Percentiles rank a stretch among this genome's conserved stretches.
Conservation (phyloP, 1,140 invertebrate species). For the Chironomus striatipennis region DNA sequence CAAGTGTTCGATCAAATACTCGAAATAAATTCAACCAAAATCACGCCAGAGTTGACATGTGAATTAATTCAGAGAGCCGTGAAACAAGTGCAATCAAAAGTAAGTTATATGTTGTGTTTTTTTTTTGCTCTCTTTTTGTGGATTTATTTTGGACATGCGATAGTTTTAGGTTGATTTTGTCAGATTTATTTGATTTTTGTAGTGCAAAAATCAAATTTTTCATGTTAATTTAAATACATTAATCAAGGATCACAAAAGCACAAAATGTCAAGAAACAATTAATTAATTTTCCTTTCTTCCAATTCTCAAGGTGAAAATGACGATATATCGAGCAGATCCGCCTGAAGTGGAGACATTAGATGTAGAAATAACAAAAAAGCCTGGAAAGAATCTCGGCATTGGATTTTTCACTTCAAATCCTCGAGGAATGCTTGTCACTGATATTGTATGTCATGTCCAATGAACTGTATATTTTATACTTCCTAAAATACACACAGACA, state of each 20-base stretch:
- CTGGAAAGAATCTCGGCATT: conserved; percentile 86
- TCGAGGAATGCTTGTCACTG: conserved; percentile 86
- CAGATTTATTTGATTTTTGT: too few relatives aligned
- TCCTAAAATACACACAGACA: not conserved
- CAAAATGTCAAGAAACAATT: not conserved
- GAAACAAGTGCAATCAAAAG: conserved; percentile 61
- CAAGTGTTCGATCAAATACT: conserved; percentile 89
- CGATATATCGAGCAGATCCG: conserved; percentile 81
- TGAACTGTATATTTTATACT: conserved; percentile 10
- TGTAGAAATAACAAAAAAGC: conserved; percentile 85
- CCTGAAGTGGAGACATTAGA: conserved; percentile 75
- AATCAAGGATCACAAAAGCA: too few relatives aligned
- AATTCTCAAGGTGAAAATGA: conserved; percentile 64
- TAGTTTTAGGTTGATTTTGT: too few relatives aligned
- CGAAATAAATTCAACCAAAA: conserved; percentile 71
- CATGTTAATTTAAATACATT: too few relatives aligned
- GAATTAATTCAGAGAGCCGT: conserved; percentile 51
- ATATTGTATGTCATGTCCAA: conserved; percentile 63
- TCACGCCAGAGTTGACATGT: conserved; percentile 57
- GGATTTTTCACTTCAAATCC: conserved; percentile 76
- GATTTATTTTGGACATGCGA: too few relatives aligned
- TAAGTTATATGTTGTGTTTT: conserved; percentile 32
- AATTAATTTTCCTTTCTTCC: not conserved
- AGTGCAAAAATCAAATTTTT: too few relatives aligned
- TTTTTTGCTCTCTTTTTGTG: not conserved